phyloP scores from a whole-genome alignment of 1,140 invertebrate genomes.

The Ceratina calcarata region DNA sequence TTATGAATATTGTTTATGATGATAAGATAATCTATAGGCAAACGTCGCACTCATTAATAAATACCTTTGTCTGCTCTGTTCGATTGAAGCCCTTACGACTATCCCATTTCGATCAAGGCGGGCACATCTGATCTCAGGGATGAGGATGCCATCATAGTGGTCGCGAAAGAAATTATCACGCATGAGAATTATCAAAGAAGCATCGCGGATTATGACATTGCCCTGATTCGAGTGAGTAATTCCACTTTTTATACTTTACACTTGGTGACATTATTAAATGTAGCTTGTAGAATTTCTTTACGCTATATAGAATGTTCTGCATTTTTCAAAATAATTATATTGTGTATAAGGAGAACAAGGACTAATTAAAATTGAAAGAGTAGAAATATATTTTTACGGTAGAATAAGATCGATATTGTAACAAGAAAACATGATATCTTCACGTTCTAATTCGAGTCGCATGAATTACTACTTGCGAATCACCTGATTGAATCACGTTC shows the following conservation, averaged over 20 bases:
- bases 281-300: not conserved
- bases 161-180: conserved; percentile 55
- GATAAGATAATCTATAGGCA: too few relatives aligned
- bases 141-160: not conserved
- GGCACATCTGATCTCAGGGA: conserved; percentile 29
- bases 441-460: not conserved
- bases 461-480: too few relatives aligned
- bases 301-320: too few relatives aligned
- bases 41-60: not conserved
- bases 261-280: not conserved
- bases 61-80: not conserved
- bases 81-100: not conserved
- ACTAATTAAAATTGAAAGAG: too few relatives aligned
- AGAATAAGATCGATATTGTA: too few relatives aligned
- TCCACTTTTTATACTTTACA: not conserved
- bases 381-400: too few relatives aligned
- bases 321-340: too few relatives aligned
- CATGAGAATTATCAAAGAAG: conserved; percentile 74
- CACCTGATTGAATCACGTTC: too few relatives aligned
- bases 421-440: not conserved
- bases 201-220: conserved; percentile 81
- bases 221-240: conserved; percentile 74
- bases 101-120: conserved; percentile 34
- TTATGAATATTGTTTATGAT: too few relatives aligned
- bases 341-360: too few relatives aligned